Conservation (phyloP, 2,113 vertebrate genomes). For the Thalassoma bifasciatum region DNA sequence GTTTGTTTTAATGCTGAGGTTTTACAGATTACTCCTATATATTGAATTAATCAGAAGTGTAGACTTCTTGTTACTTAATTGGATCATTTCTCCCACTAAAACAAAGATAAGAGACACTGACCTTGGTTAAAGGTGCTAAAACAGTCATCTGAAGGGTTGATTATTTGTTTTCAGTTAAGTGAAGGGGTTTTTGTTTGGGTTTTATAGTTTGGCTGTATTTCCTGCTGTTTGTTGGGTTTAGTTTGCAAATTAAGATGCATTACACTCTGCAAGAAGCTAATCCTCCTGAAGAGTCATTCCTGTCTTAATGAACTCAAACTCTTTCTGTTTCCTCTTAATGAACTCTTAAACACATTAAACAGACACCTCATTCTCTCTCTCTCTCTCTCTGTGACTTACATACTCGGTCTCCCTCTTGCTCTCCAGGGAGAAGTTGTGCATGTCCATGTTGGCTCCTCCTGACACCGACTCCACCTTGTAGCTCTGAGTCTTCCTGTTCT, state of each 20-base stretch:
- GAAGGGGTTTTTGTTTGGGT: background rate
- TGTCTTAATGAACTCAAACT: background rate
- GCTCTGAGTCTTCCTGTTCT: slow-evolving; percentile 89
- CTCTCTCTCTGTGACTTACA: slow-evolving; percentile 86
- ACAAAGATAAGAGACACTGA: too few species aligned
- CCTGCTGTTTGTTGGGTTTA: background rate
- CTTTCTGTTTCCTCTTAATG: background rate
- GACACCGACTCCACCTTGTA: slow-evolving; percentile 90
- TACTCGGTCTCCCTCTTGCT: slow-evolving; percentile 93
- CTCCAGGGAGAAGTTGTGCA: slow-evolving; percentile 94
- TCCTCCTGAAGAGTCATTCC: background rate
- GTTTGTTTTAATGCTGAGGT: too few species aligned
- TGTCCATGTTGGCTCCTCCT: slow-evolving; percentile 84
- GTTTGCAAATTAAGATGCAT: background rate
- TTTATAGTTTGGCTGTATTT: background rate
- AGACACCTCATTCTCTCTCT: background rate
- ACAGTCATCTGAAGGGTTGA: too few species aligned
- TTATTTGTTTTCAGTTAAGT: background rate
- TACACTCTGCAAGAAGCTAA: background rate
- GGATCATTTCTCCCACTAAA: too few species aligned
- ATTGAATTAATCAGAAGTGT: too few species aligned
- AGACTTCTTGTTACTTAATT: too few species aligned
- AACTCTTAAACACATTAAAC: background rate
- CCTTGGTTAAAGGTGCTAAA: too few species aligned
- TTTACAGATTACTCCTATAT: too few species aligned